A percentile compares a stretch with the other conserved stretches of the same genome.
These are phyloP conservation scores for Epizoanthus stellaris DNA, from an alignment of 92 coral and sea anemone species.

Conservation along the genomic window DNA sequence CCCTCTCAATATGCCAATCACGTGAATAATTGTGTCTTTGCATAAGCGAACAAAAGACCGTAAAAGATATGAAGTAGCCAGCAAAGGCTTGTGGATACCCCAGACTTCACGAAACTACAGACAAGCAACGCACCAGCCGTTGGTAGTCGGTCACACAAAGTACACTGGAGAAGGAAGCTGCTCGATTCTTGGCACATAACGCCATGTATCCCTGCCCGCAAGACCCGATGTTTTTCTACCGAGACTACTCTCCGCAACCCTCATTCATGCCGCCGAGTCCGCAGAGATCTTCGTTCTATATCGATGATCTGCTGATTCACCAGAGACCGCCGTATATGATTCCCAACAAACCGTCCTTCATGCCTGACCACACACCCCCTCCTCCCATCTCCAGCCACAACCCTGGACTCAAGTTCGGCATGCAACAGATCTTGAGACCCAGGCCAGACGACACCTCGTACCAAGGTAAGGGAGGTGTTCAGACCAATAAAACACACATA, in stretches of 20 bases:
- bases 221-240: slow-evolving; percentile 44
- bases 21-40: slow-evolving; percentile 6
- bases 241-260: slow-evolving; percentile 18
- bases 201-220: slow-evolving; percentile 45
- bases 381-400: slow-evolving; percentile 22
- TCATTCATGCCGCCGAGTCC: slow-evolving; percentile 33
- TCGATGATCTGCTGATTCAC: slow-evolving; percentile 10
- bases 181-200: background rate
- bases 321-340: slow-evolving; percentile 36
- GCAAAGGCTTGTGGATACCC: background rate
- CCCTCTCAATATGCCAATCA: slow-evolving; percentile 42
- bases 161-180: background rate
- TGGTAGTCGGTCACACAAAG: background rate
- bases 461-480: slow-evolving; percentile 8
- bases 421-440: slow-evolving; percentile 14
- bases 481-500: too few species aligned
- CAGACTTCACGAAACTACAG: slow-evolving; percentile 9
- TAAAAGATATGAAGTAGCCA: background rate
- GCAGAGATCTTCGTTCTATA: slow-evolving; percentile 36
- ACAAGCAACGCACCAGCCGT: background rate
- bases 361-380: slow-evolving; percentile 19
- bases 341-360: slow-evolving; percentile 7
- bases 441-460: slow-evolving; percentile 17
- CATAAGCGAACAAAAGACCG: slow-evolving; percentile 23
- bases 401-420: slow-evolving; percentile 24